phyloP scores from a whole-genome alignment of 2,888 invertebrate genomes.

The Ichneumoninae sp. region DNA sequence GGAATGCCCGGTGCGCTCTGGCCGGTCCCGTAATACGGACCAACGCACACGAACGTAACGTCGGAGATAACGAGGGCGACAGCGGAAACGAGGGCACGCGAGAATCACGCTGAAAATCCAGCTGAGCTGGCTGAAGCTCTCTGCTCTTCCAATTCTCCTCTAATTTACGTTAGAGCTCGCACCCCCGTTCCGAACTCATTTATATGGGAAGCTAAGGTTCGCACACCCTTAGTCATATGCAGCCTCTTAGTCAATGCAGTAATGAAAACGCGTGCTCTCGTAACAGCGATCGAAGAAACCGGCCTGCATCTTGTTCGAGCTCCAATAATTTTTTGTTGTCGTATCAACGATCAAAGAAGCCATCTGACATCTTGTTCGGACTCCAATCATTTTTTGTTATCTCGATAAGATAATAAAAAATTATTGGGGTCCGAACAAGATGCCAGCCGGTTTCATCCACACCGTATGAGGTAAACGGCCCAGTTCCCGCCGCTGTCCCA shows the following conservation, averaged over 20 bases:
- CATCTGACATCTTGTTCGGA: no score
- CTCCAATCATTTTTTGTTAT: no score
- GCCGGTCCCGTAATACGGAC: conserved; percentile 60
- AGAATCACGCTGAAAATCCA: conserved; percentile 64
- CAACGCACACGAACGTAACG: conserved; percentile 59
- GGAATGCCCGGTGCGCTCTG: conserved; percentile 52
- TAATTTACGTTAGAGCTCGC: conserved; percentile 44
- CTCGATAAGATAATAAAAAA: no score
- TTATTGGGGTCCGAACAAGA: no score
- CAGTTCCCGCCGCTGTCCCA: no score
- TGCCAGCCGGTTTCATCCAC: no score
- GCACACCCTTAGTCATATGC: background rate
- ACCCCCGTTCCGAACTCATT: background rate
- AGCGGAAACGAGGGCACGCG: conserved; percentile 65
- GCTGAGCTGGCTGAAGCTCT: conserved; percentile 44
- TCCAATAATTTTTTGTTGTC: background rate
- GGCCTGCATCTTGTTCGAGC: background rate
- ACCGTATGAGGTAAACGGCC: no score
- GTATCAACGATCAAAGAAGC: background rate
- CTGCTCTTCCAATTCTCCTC: conserved; percentile 50
- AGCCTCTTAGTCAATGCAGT: no score
- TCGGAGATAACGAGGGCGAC: conserved; percentile 66
- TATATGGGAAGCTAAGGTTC: background rate
- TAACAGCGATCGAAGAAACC: background rate
- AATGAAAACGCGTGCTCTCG: background rate